Conservation (phyloP, 2,888 invertebrate species). For the Fragum sueziense region DNA sequence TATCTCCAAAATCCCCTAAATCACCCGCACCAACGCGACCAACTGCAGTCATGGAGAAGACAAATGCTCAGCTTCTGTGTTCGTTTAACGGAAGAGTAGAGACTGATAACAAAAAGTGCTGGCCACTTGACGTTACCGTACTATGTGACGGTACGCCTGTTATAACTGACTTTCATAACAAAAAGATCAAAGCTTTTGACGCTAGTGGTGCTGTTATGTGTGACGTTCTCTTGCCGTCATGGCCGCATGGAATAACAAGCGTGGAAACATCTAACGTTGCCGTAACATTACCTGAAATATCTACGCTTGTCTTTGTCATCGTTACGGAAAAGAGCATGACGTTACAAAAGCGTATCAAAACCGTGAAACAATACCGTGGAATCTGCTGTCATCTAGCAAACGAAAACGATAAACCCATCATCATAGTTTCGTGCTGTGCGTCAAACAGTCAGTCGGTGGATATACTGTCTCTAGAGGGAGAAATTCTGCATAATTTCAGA, state of each 20-base stretch:
- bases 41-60: slow-evolving; percentile 54
- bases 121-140: slow-evolving; percentile 68
- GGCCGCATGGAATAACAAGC: slow-evolving; percentile 68
- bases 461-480: slow-evolving; percentile 64
- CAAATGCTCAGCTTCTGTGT: slow-evolving; percentile 60
- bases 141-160: slow-evolving; percentile 68
- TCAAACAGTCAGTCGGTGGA: slow-evolving; percentile 67
- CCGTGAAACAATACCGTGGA: slow-evolving; percentile 68
- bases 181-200: slow-evolving; percentile 69
- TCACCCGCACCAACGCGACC: slow-evolving; percentile 32
- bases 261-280: slow-evolving; percentile 62
- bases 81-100: slow-evolving; percentile 69
- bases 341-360: slow-evolving; percentile 64
- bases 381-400: slow-evolving; percentile 55
- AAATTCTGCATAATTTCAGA: slow-evolving; percentile 59
- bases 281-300: slow-evolving; percentile 67
- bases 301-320: slow-evolving; percentile 64
- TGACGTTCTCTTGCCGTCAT: slow-evolving; percentile 64
- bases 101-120: slow-evolving; percentile 67
- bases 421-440: slow-evolving; percentile 68
- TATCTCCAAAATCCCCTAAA: slow-evolving; percentile 45
- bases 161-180: slow-evolving; percentile 69
- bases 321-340: slow-evolving; percentile 64
- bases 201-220: slow-evolving; percentile 65
- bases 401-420: slow-evolving; percentile 56